Percentiles rank a stretch among this genome's conserved stretches.
phyloP scores from a whole-genome alignment of 2,888 invertebrate species.

The Drosophila paranaensis region DNA sequence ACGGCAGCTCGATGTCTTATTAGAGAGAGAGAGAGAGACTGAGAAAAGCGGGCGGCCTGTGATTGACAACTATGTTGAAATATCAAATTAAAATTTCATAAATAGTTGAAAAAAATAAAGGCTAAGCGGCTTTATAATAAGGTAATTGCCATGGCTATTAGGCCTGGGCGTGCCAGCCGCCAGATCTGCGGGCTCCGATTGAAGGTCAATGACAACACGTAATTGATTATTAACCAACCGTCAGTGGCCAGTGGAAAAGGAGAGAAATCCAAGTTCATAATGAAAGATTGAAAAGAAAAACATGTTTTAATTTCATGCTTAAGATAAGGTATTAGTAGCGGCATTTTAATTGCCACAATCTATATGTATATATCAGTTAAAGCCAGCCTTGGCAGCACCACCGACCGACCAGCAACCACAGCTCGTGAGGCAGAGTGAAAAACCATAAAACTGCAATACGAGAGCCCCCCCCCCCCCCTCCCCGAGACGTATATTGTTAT shows the following conservation, averaged over 20 bases:
- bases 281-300: slow-evolving; percentile 54
- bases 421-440: slow-evolving; percentile 53
- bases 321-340: slow-evolving; percentile 66
- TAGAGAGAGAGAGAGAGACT: slow-evolving; percentile 24
- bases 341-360: slow-evolving; percentile 75
- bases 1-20: slow-evolving; percentile 56
- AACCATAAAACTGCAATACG: slow-evolving; percentile 43
- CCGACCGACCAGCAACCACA: slow-evolving; percentile 17
- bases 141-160: slow-evolving; percentile 79
- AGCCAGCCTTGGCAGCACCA: slow-evolving; percentile 48
- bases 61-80: slow-evolving; percentile 82
- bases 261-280: slow-evolving; percentile 23
- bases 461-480: too few relatives aligned
- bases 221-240: slow-evolving; percentile 78
- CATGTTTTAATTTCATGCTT: slow-evolving; percentile 80
- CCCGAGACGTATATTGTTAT: slow-evolving; percentile 67
- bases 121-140: slow-evolving; percentile 74
- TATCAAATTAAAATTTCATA: slow-evolving; percentile 79
- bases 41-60: slow-evolving; percentile 42
- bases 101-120: slow-evolving; percentile 61
- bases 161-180: slow-evolving; percentile 64
- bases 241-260: slow-evolving; percentile 19
- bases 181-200: slow-evolving; percentile 61
- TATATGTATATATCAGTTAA: slow-evolving; percentile 26
- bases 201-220: slow-evolving; percentile 79